Evolutionary conservation across 2,797 vertebrate species (phyloP), one percentile per base, ranked within the genome.

Genomic region (Coccyzus lansbergi): DNA sequence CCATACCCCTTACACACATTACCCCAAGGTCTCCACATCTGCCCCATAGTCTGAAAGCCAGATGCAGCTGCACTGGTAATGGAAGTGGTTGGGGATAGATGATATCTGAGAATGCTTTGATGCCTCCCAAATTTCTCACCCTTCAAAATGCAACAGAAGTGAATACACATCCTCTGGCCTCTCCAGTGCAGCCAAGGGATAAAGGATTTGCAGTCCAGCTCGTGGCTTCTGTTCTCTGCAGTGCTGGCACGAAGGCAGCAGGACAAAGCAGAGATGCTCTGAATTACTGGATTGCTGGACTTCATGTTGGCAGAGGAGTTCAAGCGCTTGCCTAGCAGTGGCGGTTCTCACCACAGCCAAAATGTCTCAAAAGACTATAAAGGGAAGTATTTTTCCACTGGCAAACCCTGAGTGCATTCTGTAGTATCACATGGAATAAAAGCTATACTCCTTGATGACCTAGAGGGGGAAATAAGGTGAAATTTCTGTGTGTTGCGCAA

Each of bases 131-230:
- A 8, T 53, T 15, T 49, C 28, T 59, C 1, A 2, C 13, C 31
- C 15, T 26, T 42, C 48, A 48, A 15, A 0, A 1, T 18, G 14
- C 63, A 59, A 67, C 6, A 53, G 52, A 65, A 80, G 38, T n/a
- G 19, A 5, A 16, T 18, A 17, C 2, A 1, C 4, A 0, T 19
- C 15, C 25, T 64, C 18, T 46, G 52, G 5, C 26, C 15, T 53
- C 48, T 29, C 48, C 4, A 2, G 40, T 16, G 19, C 19, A 38
- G 31, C 34, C 31, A 24, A 49, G 16, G 46, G 55, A 49, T 10
- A 20, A 48, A 16, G 53, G 31, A 87, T 20, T 36, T 15, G 6
- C 22, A 71, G 40, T 83, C 65, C 31, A 72, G 53, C 15, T 55
- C 3, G 1, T 12, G 10, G 29, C 19, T 86, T 10, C 64, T n/a